A percentile compares a stretch with the other conserved stretches of the same genome.
Evolutionary conservation across 2,888 invertebrate species (phyloP).

Genomic region (Crematogaster levior): DNA sequence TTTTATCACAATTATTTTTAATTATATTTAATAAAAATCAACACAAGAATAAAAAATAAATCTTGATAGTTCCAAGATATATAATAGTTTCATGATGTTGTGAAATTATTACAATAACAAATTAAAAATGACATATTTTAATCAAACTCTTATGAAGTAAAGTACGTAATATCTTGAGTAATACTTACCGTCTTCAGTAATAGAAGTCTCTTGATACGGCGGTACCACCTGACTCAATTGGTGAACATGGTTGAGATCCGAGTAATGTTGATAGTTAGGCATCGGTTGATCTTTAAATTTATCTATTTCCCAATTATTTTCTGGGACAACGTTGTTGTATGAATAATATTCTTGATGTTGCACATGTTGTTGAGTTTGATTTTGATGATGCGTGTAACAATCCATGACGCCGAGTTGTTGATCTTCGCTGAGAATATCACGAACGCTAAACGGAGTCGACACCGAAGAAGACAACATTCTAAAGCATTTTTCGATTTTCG

Average conservation of each 20-base stretch:
- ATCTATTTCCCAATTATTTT: conserved; percentile 82
- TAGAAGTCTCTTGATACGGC: conserved; percentile 78
- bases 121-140: neutral
- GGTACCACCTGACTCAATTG: conserved; percentile 79
- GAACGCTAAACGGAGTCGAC: conserved; percentile 83
- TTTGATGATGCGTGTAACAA: conserved; percentile 78
- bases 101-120: neutral
- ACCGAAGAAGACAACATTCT: conserved; percentile 82
- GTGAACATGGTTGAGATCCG: conserved; percentile 81
- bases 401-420: conserved; percentile 82
- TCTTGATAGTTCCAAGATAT: neutral
- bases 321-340: conserved; percentile 78
- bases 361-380: conserved; percentile 76
- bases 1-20: too few species aligned
- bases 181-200: conserved; percentile 81
- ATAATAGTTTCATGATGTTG: neutral
- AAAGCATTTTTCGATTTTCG: conserved; percentile 70
- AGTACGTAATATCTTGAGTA: too few species aligned
- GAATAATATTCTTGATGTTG: conserved; percentile 81
- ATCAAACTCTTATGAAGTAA: neutral
- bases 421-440: conserved; percentile 83
- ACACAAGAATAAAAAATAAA: neutral
- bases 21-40: neutral
- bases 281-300: conserved; percentile 82
- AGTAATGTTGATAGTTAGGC: conserved; percentile 78